Base-by-base conservation (phyloP, 2,113 vertebrate species). In the Alaudala cheleensis region DNA sequence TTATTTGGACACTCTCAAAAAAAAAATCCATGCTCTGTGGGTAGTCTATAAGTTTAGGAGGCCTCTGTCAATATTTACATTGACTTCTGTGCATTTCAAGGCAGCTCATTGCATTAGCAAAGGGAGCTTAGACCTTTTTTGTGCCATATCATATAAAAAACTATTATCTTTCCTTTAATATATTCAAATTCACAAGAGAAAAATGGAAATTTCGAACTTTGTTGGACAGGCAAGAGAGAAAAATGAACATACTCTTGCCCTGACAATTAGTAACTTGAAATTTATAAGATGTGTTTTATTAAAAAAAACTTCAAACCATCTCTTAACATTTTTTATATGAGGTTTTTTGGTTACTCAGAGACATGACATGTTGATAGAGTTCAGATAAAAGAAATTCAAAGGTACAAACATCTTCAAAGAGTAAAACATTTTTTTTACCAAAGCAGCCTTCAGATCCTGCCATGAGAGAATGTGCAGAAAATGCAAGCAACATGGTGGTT, bases 41-140 rank as follows among this genome's bases (percentile, higher is more conserved):
- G 53, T 91, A 89, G 33, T 90, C 95, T 92, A 81, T 87, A 81
- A n/a, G 31, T 92, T 62, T 92, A 89, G 49, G 90, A 96, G 29
- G 51, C 9, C 11, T 74, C 77, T 86, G 17, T 56, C 95, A 95
- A 77, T 37, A 42, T 92, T 94, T 92, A 9, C 72, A 65, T 94
- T 95, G 70, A 86, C 74, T 95, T 95, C 76, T 79, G 9, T 85
- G 53, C 22, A 74, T 88, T 90, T 81, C 17, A 82, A 84, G 45
- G 33, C 29, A 95, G 58, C 14, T 83, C 15, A 50, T 51, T 93
- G 74, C 58, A 81, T 87, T 87, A 92, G 24, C 22, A 92, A 95
- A 94, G 31, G 34, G 33, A 91, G 10, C 29, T 51, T 78, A 64
- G 11, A 64, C 22, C 2, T 12, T 80, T 28, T 70, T 42, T 39